phyloP scores from a whole-genome alignment of 2,888 invertebrate species.

The Phyto melanocephala region DNA sequence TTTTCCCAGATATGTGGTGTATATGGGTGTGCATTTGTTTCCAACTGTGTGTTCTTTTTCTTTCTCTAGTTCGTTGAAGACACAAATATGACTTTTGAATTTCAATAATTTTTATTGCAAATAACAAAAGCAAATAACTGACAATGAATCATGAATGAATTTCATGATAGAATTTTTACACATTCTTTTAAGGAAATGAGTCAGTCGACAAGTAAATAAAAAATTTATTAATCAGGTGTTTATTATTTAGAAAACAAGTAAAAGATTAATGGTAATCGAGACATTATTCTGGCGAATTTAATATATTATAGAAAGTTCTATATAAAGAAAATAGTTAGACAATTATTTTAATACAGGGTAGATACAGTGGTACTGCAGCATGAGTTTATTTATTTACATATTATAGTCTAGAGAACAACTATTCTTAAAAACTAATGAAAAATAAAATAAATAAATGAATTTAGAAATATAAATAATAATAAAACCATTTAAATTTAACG shows the following conservation, averaged over 20 bases:
- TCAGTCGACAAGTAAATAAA: not conserved
- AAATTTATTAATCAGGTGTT: not conserved
- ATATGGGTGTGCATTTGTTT: not conserved
- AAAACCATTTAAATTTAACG: too few species aligned
- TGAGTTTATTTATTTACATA: too few species aligned
- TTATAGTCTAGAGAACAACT: too few species aligned
- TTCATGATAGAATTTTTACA: constrained; percentile 25
- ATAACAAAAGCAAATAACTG: not conserved
- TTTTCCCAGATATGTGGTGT: not conserved
- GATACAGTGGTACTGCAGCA: too few species aligned
- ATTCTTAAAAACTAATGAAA: too few species aligned
- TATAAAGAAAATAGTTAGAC: too few species aligned
- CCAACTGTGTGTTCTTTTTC: not conserved
- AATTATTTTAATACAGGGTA: too few species aligned
- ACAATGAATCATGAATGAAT: constrained; percentile 59
- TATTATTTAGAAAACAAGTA: not conserved
- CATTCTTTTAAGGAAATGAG: constrained; percentile 17
- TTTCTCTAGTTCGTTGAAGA: not conserved
- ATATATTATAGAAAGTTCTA: too few species aligned
- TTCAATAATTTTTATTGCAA: constrained; percentile 29
- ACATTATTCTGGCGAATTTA: not conserved
- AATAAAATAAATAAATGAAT: too few species aligned
- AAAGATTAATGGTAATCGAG: not conserved
- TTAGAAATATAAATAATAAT: too few species aligned
- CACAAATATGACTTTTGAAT: constrained; percentile 47